Conservation (phyloP, 2,888 invertebrate species). For the Mimachlamys varia region DNA sequence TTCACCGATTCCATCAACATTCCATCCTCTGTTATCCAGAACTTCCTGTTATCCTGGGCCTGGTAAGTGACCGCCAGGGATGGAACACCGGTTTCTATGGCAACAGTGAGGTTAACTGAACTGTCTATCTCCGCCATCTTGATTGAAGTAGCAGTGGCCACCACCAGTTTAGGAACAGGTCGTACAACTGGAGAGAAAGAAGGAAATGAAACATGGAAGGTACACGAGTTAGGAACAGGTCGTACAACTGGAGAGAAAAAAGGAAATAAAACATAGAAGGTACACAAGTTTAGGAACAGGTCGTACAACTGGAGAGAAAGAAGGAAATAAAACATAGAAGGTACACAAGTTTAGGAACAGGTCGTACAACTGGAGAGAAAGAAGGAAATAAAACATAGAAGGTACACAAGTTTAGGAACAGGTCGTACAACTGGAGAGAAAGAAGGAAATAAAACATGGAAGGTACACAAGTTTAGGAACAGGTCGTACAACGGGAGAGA, state of each 20-base stretch:
- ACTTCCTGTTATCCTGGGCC: slow-evolving; percentile 88
- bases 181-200: slow-evolving; percentile 83
- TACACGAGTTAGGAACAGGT: neutral
- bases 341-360: slow-evolving; percentile 91
- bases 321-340: no score
- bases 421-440: slow-evolving; percentile 86
- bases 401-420: slow-evolving; percentile 90
- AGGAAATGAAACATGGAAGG: neutral
- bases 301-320: slow-evolving; percentile 84
- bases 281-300: slow-evolving; percentile 87
- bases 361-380: slow-evolving; percentile 85
- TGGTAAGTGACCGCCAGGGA: slow-evolving; percentile 86
- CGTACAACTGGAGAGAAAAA: no score
- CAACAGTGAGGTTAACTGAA: slow-evolving; percentile 60
- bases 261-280: no score
- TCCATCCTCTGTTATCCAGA: slow-evolving; percentile 89
- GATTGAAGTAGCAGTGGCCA: slow-evolving; percentile 83
- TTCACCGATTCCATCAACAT: slow-evolving; percentile 55
- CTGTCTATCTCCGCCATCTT: slow-evolving; percentile 68
- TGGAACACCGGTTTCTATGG: slow-evolving; percentile 60
- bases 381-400: no score
- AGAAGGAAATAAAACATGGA: no score
- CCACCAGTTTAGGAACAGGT: slow-evolving; percentile 90
- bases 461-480: slow-evolving; percentile 91
- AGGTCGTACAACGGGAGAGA: slow-evolving; percentile 85